A percentile compares a stretch with the other conserved stretches of the same genome.
Conservation (phyloP, 1,140 invertebrate species). For the Cotesia typhae region DNA sequence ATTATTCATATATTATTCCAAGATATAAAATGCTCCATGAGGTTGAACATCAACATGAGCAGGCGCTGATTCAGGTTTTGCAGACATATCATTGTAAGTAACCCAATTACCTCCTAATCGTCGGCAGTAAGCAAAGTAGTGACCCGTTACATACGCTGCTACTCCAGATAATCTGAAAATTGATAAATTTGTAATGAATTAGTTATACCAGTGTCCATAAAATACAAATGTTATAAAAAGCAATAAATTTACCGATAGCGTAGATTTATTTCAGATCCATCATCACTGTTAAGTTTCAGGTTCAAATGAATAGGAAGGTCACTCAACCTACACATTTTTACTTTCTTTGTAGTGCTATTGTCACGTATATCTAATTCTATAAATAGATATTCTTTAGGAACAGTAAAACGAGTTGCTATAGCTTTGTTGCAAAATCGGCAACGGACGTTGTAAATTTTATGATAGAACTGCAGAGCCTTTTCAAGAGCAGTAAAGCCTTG, state of each 20-base stretch:
- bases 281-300: neutral
- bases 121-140: conserved; percentile 1
- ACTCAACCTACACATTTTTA: neutral
- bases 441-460: neutral
- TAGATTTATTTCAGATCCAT: neutral
- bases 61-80: too few relatives aligned
- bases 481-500: neutral
- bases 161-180: conserved; percentile 1
- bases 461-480: neutral
- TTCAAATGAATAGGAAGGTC: neutral
- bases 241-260: neutral
- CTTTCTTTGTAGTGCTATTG: neutral
- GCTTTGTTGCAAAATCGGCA: neutral
- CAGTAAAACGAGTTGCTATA: neutral
- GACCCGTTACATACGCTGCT: neutral
- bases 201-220: neutral
- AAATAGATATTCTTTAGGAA: conserved; percentile 4
- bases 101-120: too few relatives aligned
- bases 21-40: too few relatives aligned
- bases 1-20: too few relatives aligned
- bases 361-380: conserved; percentile 1
- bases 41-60: too few relatives aligned
- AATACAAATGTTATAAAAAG: too few relatives aligned
- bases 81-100: too few relatives aligned
- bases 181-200: neutral